Percentiles rank a stretch among this genome's conserved stretches.
Conservation (phyloP, 2,888 invertebrate species). For the Clunio marinus region DNA sequence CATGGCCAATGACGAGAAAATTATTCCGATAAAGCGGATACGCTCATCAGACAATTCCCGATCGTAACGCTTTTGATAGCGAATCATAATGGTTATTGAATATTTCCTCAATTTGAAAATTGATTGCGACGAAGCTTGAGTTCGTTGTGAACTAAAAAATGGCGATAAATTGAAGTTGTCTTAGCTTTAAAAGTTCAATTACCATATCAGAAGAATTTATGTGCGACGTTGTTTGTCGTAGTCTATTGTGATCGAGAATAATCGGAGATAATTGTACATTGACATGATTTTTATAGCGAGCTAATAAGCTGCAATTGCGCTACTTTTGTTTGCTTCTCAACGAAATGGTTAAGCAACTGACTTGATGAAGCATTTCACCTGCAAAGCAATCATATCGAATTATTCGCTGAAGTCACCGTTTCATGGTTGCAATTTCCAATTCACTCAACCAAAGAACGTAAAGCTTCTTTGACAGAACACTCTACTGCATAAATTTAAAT, state of each 20-base stretch:
- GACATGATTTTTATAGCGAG: constrained; percentile 2
- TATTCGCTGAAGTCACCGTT: not conserved
- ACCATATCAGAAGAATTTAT: not conserved
- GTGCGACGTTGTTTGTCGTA: no score
- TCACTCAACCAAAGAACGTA: not conserved
- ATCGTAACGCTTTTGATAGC: constrained; percentile 7
- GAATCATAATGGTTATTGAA: constrained; percentile 26
- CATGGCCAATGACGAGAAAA: not conserved
- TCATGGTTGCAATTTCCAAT: not conserved
- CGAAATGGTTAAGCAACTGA: not conserved
- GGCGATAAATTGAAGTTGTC: not conserved
- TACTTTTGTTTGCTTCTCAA: not conserved
- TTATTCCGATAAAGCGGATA: constrained; percentile 20
- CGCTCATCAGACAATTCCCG: constrained; percentile 24
- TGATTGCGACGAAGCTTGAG: constrained; percentile 14
- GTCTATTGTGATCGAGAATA: not conserved
- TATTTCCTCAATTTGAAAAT: constrained; percentile 32
- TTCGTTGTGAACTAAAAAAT: not conserved
- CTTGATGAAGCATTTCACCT: constrained; percentile 29
- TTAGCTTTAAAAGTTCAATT: not conserved
- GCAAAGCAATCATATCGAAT: not conserved
- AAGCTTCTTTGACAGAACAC: not conserved
- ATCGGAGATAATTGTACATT: not conserved
- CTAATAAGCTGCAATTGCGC: constrained; percentile 1
- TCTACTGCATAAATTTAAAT: not conserved